Percentiles rank a stretch among this genome's conserved stretches.
phyloP scores from a whole-genome alignment of 30 jellyfish, hydroid and myxozoan species.

The Clytia hemisphaerica region DNA sequence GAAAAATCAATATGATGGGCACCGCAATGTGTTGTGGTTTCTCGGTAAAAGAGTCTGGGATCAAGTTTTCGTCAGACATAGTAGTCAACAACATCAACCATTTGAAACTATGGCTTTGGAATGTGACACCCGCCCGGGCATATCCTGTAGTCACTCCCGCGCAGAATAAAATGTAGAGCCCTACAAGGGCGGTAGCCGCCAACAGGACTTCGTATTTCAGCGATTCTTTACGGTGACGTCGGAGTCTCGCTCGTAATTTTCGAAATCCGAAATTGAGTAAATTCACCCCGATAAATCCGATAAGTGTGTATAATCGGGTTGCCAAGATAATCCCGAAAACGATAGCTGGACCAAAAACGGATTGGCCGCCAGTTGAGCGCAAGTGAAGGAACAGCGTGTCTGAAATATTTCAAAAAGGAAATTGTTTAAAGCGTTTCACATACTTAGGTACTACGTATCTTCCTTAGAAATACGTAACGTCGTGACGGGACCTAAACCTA shows the following conservation, averaged over 20 bases:
- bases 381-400: no score
- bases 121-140: not conserved
- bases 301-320: not conserved
- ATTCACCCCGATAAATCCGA: slow-evolving; percentile 17
- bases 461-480: no score
- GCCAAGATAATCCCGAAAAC: slow-evolving; percentile 7
- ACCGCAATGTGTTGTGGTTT: not conserved
- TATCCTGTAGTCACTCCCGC: not conserved
- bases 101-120: not conserved
- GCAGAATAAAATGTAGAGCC: not conserved
- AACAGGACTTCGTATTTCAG: slow-evolving; percentile 1
- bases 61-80: not conserved
- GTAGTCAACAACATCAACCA: slow-evolving; percentile 1
- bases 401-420: no score
- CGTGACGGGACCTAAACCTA: no score
- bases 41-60: not conserved
- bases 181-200: not conserved
- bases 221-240: not conserved
- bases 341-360: no score
- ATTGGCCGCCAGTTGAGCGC: no score
- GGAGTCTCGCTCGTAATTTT: slow-evolving; percentile 2
- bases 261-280: slow-evolving; percentile 22
- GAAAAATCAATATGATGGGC: not conserved
- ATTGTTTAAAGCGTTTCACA: no score
- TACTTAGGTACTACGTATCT: no score